Base-by-base conservation (phyloP, 2,113 vertebrate species). In the Charina bottae region DNA sequence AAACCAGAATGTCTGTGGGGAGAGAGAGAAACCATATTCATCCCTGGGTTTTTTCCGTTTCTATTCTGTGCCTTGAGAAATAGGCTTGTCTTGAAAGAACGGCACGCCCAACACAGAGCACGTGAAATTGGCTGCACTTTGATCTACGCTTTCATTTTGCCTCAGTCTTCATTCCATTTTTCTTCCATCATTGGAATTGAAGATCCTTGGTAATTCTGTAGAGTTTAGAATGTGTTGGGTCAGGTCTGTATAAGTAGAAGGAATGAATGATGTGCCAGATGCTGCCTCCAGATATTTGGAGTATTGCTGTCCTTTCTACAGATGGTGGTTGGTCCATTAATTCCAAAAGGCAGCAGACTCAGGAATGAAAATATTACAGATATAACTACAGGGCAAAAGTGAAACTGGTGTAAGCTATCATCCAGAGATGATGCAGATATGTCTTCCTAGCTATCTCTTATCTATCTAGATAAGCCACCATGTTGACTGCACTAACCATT, bases 121-220 rank as follows among this genome's bases (percentile, higher is more conserved):
- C 56, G 64, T 83, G 56, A 88, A 90, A 78, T 88, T 53, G 23
- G 49, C 62, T 87, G 90, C 54, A 58, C 91, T 37, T 88, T 3
- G 78, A 0, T 92, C 62, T 53, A 85, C 24, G 91, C 42, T 42
- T 91, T 90, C 0, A 23, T 72, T 95, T 94, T 72, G 9, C 89
- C 46, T 62, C 58, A 54, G n/a, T 88, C 24, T 0, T 53, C 90
- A 59, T 53, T 19, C 93, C 90, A n/a, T 89, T 90, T 10, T 83
- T 90, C 62, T 90, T 37, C 64, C 90, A 86, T 55, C 46, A 93
- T 19, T 28, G 55, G 85, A 92, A 89, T 85, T 84, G 33, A 64
- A 21, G 93, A 89, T 84, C 55, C 37, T 86, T 62, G 24, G 87
- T 33, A 91, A 89, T 33, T 89, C 87, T 46, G 91, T 88, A 92